Conservation (phyloP, 2,888 invertebrate species). For the Caradrina clavipalpis region DNA sequence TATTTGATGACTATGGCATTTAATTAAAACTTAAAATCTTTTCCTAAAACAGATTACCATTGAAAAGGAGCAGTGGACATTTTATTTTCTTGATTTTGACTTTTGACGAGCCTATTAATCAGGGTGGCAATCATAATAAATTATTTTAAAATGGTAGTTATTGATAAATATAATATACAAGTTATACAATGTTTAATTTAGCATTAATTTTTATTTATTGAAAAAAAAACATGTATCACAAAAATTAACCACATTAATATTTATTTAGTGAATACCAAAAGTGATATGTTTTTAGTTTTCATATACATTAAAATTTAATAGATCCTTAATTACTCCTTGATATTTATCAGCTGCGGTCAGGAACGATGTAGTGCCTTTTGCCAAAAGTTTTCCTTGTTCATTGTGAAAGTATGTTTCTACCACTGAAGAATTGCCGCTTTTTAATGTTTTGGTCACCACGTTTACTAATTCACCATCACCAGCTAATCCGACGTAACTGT, state of each 20-base stretch:
- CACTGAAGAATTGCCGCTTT: slow-evolving; percentile 57
- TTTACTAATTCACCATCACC: slow-evolving; percentile 66
- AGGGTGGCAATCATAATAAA: slow-evolving; percentile 25
- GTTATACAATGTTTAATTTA: too few species aligned
- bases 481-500: slow-evolving; percentile 66
- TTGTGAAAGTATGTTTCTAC: slow-evolving; percentile 64
- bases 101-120: not conserved
- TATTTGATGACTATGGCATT: too few species aligned
- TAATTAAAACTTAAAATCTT: too few species aligned
- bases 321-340: slow-evolving; percentile 52
- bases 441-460: slow-evolving; percentile 63
- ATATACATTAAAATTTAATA: slow-evolving; percentile 57
- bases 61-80: too few species aligned
- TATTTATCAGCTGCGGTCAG: slow-evolving; percentile 51
- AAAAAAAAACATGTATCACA: not conserved
- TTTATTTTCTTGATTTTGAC: too few species aligned
- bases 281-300: slow-evolving; percentile 43
- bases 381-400: slow-evolving; percentile 63
- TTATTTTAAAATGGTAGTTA: slow-evolving; percentile 10
- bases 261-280: not conserved
- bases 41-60: too few species aligned
- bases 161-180: too few species aligned
- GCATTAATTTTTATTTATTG: not conserved
- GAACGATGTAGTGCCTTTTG: slow-evolving; percentile 66
- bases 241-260: not conserved